Conservation (phyloP, 2,797 vertebrate species). For the Cossypha caffra region DNA sequence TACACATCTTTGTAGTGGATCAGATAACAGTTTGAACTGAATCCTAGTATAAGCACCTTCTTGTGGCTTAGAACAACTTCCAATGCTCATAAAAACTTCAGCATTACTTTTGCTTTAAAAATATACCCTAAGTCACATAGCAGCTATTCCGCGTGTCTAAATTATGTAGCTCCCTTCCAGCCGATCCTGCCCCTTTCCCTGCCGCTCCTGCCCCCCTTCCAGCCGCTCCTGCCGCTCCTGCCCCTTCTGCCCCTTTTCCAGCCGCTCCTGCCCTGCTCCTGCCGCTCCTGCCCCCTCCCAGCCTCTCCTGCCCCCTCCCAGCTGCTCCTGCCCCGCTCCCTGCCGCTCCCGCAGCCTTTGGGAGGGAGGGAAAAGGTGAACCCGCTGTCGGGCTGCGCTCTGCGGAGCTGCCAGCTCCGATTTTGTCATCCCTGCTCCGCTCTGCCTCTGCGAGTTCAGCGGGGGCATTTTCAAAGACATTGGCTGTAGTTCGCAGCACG, state of each 20-base stretch:
- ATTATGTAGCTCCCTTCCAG: not conserved
- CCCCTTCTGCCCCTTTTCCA: not conserved
- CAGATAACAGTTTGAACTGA: not conserved
- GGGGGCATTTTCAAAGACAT: not conserved
- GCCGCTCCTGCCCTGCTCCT: not conserved
- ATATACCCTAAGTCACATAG: not conserved
- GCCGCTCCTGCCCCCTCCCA: too few relatives aligned
- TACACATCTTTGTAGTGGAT: not conserved
- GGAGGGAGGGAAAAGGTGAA: not conserved
- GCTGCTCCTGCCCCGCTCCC: not conserved
- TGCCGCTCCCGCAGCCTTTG: rapidly evolving
- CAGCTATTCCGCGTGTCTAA: not conserved
- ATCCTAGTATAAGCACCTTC: not conserved
- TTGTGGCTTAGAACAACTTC: not conserved
- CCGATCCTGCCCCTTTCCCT: too few relatives aligned
- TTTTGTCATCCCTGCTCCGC: conserved; percentile 17
- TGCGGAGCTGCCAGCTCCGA: conserved; percentile 43
- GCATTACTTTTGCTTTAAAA: not conserved
- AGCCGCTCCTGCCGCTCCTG: too few relatives aligned
- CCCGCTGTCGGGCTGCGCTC: not conserved
- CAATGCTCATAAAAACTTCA: not conserved
- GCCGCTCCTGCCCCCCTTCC: too few relatives aligned
- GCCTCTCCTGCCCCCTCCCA: too few relatives aligned
- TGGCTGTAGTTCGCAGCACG: not conserved
- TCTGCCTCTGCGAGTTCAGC: not conserved